Conservation (phyloP, 2,113 vertebrate genomes). For the Balaeniceps rex region DNA sequence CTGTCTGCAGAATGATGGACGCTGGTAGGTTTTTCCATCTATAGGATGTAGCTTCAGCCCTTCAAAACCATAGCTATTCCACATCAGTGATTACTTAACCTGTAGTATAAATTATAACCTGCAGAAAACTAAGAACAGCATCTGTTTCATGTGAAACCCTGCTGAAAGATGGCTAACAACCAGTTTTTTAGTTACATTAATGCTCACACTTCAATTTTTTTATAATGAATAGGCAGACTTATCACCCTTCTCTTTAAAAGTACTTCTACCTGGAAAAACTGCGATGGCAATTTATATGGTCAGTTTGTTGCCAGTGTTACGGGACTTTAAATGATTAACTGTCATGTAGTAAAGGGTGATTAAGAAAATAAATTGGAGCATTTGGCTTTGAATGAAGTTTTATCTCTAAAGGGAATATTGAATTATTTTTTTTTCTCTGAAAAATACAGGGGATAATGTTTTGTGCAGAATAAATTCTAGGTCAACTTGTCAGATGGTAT, state of each 20-base stretch:
- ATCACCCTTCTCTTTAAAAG: neutral
- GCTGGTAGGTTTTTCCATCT: neutral
- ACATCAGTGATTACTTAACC: neutral
- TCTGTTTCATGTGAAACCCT: neutral
- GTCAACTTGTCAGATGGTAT: neutral
- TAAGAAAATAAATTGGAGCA: neutral
- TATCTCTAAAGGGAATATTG: neutral
- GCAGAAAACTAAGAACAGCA: neutral
- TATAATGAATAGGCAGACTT: neutral
- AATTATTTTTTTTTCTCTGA: neutral
- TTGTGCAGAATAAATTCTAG: neutral
- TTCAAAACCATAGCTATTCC: neutral
- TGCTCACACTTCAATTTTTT: neutral
- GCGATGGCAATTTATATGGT: neutral
- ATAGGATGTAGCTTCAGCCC: neutral
- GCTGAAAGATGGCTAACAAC: neutral
- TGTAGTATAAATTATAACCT: neutral
- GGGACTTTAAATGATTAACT: neutral
- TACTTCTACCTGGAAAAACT: neutral
- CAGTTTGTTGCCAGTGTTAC: neutral
- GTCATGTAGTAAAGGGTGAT: neutral
- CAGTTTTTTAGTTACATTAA: neutral
- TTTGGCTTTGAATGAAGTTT: neutral
- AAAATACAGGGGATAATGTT: neutral
- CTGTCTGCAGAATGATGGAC: neutral